These are phyloP conservation scores for Panopea generosa DNA, from an alignment of 2,888 invertebrate species.

Conservation along the genomic window DNA sequence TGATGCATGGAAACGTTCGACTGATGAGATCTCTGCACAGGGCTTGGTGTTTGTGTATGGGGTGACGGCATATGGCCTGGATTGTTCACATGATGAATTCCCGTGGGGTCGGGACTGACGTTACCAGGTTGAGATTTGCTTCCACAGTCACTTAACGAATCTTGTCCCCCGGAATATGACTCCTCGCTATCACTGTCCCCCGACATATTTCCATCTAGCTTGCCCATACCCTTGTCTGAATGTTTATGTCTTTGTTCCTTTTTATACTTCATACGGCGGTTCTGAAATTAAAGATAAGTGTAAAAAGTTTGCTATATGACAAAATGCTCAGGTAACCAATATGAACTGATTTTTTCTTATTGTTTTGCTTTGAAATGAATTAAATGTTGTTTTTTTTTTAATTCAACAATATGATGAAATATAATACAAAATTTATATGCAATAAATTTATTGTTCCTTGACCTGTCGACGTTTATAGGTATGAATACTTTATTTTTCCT, in stretches of 20 bases:
- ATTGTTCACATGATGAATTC: constrained; percentile 49
- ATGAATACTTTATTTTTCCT: too few relatives aligned
- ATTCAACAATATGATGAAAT: too few relatives aligned
- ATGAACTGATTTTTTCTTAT: too few relatives aligned
- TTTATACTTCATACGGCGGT: constrained; percentile 84
- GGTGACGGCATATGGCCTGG: constrained; percentile 48
- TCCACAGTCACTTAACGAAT: constrained; percentile 70
- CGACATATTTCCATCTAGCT: constrained; percentile 68
- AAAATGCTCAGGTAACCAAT: too few relatives aligned
- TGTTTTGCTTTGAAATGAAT: too few relatives aligned
- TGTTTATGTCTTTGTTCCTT: constrained; percentile 82
- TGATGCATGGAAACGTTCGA: constrained; percentile 41
- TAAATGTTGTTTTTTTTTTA: too few relatives aligned
- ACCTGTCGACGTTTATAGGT: too few relatives aligned
- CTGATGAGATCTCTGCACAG: constrained; percentile 58
- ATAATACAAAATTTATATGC: too few relatives aligned
- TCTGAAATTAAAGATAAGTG: constrained; percentile 74
- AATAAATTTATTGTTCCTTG: too few relatives aligned
- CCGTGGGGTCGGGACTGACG: constrained; percentile 56
- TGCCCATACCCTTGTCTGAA: constrained; percentile 67
- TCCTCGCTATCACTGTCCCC: constrained; percentile 72
- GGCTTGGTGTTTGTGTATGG: constrained; percentile 57
- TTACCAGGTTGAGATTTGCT: constrained; percentile 61
- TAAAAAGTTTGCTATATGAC: too few relatives aligned
- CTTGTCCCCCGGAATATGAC: constrained; percentile 59